Evolutionary conservation across 23 tunicate species (phyloP), one percentile per base, ranked within the genome.

Genomic region (Oikopleura albicans): DNA sequence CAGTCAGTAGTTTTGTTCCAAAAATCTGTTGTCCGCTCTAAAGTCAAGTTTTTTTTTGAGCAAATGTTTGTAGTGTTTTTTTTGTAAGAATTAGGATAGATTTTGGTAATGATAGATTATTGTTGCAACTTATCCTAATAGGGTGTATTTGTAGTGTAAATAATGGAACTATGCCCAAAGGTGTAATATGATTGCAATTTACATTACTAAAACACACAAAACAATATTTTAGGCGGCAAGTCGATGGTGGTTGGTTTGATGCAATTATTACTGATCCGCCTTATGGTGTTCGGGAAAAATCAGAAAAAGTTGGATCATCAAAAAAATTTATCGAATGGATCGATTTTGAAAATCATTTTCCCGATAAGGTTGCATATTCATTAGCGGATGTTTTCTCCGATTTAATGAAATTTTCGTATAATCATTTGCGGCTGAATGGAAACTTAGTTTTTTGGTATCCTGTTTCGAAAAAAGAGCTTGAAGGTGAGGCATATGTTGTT

Each of bases 261-360:
- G 91, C 91, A 0, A 95, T 95, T 38, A 95, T 95, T 40, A 95
- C 99, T 41, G 99, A 95, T 75, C 99, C 99, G 38, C 99, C 99
- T 16, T 95, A 95, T 88, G 99, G 99, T 0, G 91, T 95, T 8
- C 66, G 99, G 0, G 99, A 95, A 86, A 87, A 88, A 16, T 87
- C 96, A 41, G 49, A 41, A 1, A 76, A 87, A 66, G 87, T 95
- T 59, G 99, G 99, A 0, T 84, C 90, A 28, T 88, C 86, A 40
- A 86, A 88, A 8, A 87, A 85, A 40, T 41, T 86, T 28, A 83
- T 49, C 40, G 94, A 89, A 1, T 22, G 83, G 40, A 63, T 40
- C 0, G 40, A 87, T 1, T 41, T 86, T 38, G 84, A 83, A 39
- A 40, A 83, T 16, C 99, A 95, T 56, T 84, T 39, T 87, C 99